Base-by-base conservation (phyloP, 2,888 invertebrate genomes). In the Dynastes hyllus region DNA sequence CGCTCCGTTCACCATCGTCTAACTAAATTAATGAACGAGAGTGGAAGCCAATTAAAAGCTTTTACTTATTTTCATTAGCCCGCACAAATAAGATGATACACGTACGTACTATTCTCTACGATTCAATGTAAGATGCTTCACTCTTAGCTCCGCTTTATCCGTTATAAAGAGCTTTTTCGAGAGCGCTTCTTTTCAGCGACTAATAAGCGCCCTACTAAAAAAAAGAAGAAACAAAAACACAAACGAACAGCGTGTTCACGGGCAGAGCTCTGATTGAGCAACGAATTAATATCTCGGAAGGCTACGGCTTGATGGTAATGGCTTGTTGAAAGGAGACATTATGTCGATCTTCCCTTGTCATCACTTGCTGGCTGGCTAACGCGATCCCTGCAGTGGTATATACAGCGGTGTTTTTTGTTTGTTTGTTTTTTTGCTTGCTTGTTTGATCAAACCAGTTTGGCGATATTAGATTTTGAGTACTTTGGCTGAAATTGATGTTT, bases 261-360 rank as follows among this genome's bases (percentile, higher is more conserved):
- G 77, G 79, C 50, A 27, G 53, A 27, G 22, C 63, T 63, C 69
- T 75, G 76, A 79, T 76, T 79, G 79, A 76, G 76, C 76, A 76
- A 76, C 79, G 75, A 79, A 79, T 79, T 79, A 79, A 79, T 45
- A 45, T 79, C 79, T 79, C 69, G 66, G 76, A 76, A 58, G 79
- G 79, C 22, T 22, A 55, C 22, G 55, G 55, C 13, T 22, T 16
- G 51, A 55, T 65, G 78, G 76, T 79, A 79, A 79, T 79, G 79
- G 73, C 71, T 55, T 73, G 79, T 79, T 79, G 79, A 79, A 79
- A 79, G 79, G 66, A 58, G 65, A 71, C 77, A 66, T 73, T 79
- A 77, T 79, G 79, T 71, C 77, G 79, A 77, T 77, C 77, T 65
- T 66, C 45, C 77, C 77, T 65, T 77, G 79, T 79, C 79, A 79